These are phyloP conservation scores for Aphidius colemani DNA, from an alignment of 2,888 invertebrate genomes.

Conservation along the genomic window DNA sequence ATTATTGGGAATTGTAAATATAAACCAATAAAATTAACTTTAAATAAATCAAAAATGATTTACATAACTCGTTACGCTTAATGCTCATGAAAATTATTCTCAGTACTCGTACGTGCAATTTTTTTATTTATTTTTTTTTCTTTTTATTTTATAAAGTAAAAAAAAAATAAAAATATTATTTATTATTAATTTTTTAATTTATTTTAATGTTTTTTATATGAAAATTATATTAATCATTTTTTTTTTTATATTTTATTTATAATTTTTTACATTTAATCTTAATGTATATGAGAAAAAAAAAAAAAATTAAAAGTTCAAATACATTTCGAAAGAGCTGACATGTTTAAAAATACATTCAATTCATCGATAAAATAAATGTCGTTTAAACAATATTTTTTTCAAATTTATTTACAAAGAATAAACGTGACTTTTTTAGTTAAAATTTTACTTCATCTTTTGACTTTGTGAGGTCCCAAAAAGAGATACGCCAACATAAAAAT, in stretches of 20 bases:
- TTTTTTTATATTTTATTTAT: background rate
- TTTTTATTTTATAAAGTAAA: no score
- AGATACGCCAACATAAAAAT: background rate
- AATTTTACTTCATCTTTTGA: background rate
- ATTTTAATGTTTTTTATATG: background rate
- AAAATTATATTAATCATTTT: background rate
- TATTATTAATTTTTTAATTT: background rate
- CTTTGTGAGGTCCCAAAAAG: background rate
- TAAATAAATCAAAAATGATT: slow-evolving; percentile 19
- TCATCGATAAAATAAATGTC: no score
- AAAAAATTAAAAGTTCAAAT: slow-evolving; percentile 2
- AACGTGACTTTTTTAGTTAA: background rate
- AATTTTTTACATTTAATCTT: background rate
- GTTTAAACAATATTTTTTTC: background rate
- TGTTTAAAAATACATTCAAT: background rate
- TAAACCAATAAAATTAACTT: slow-evolving; percentile 7
- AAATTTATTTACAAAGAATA: background rate
- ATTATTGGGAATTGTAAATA: slow-evolving; percentile 9
- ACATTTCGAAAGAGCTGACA: slow-evolving; percentile 18
- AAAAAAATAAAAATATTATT: background rate
- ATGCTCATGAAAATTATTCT: slow-evolving; percentile 16
- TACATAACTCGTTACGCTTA: slow-evolving; percentile 26
- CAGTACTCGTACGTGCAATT: background rate
- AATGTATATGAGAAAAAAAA: background rate
- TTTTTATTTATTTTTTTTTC: background rate